These are phyloP conservation scores for Physella acuta DNA, from an alignment of 1,140 invertebrate genomes.

Conservation along the genomic window DNA sequence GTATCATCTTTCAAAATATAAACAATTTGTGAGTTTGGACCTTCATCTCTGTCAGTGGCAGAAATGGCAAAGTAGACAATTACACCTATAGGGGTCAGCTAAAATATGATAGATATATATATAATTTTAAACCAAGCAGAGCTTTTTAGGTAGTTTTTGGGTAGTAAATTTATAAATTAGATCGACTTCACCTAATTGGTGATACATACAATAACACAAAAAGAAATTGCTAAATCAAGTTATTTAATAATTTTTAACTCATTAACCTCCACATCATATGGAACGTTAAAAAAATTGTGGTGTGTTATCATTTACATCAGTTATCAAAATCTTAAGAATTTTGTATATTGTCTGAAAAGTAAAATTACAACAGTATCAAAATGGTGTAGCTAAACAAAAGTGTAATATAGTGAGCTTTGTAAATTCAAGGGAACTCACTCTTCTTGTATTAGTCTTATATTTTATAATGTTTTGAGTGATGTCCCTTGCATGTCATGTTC, in stretches of 20 bases:
- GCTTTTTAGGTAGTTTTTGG: too few relatives aligned
- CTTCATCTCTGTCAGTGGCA: constrained; percentile 16
- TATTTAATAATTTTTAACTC: constrained; percentile 9
- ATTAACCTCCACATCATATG: constrained; percentile 10
- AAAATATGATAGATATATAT: not conserved
- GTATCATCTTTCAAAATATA: not conserved
- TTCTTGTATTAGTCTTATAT: too few relatives aligned
- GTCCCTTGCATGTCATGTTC: too few relatives aligned
- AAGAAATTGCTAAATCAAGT: not conserved
- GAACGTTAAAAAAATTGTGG: constrained; percentile 1
- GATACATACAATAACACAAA: not conserved
- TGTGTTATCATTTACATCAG: constrained; percentile 15
- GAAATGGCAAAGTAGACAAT: constrained; percentile 5
- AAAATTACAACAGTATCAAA: too few relatives aligned
- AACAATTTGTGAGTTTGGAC: not conserved
- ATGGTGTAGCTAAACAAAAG: not conserved
- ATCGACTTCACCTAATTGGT: too few relatives aligned
- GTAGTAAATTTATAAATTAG: too few relatives aligned
- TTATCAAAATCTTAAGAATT: constrained; percentile 14
- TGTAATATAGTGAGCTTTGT: too few relatives aligned
- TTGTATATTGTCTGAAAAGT: not conserved
- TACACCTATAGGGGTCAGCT: constrained; percentile 22
- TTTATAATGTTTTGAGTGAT: too few relatives aligned
- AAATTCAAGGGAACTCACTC: too few relatives aligned
- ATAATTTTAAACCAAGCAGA: too few relatives aligned